A percentile compares a stretch with the other conserved stretches of the same genome.
Conservation (phyloP, 2,113 vertebrate species). For the Chlamydotis undulata region DNA sequence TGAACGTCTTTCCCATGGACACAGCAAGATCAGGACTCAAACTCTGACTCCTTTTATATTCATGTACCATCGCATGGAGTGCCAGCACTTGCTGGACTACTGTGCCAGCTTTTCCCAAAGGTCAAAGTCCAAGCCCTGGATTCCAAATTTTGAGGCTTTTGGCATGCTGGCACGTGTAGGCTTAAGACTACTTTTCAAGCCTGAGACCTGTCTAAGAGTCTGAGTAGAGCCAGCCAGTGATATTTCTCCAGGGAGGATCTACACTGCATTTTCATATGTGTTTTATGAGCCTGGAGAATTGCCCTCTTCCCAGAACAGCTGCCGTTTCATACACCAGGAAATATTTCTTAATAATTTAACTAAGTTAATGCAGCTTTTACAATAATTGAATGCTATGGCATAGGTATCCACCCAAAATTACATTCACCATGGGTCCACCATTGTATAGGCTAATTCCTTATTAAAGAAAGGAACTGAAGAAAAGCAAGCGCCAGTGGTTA, state of each 20-base stretch:
- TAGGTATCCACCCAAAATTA: conserved; percentile 26
- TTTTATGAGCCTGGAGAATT: background rate
- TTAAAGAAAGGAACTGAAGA: background rate
- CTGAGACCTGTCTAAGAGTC: background rate
- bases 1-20: background rate
- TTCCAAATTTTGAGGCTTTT: background rate
- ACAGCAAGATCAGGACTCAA: background rate
- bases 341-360: background rate
- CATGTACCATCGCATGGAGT: background rate
- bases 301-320: background rate
- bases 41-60: background rate
- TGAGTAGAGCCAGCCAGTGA: background rate
- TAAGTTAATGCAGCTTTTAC: conserved; percentile 13
- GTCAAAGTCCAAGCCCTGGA: background rate
- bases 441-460: background rate
- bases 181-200: background rate
- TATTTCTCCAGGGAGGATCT: background rate
- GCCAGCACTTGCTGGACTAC: background rate
- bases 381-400: background rate
- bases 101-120: background rate
- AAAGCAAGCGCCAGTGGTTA: background rate
- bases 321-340: background rate
- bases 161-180: background rate
- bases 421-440: background rate
- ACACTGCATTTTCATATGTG: background rate